A percentile compares a stretch with the other conserved stretches of the same genome.
Conservation (phyloP, 1,140 invertebrate genomes). For the Lycorma delicatula region DNA sequence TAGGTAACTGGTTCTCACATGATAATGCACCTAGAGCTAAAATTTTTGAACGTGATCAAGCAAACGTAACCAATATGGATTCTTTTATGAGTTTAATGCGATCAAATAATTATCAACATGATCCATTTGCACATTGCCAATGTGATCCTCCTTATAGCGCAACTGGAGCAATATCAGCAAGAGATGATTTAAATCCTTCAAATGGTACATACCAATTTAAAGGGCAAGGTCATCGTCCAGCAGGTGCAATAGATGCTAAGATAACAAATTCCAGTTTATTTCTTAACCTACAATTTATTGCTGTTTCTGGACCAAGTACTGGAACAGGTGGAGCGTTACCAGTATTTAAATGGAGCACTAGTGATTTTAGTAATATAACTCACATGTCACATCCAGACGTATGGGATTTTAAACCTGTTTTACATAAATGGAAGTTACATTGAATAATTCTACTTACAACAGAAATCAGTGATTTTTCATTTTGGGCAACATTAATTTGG, state of each 20-base stretch:
- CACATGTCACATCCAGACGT: slow-evolving; percentile 1
- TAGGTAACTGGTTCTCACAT: slow-evolving; percentile 64
- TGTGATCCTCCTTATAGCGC: slow-evolving; percentile 66
- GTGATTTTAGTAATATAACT: not conserved
- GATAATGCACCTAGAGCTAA: slow-evolving; percentile 49
- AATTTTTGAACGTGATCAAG: slow-evolving; percentile 42
- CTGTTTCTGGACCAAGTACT: not conserved
- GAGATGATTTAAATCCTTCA: not conserved
- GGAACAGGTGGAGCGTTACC: not conserved
- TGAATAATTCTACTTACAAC: too few species aligned
- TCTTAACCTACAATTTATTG: not conserved
- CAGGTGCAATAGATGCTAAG: not conserved
- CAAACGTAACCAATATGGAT: slow-evolving; percentile 42
- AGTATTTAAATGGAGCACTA: not conserved
- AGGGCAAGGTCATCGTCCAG: not conserved
- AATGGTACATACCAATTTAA: too few species aligned
- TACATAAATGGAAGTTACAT: not conserved
- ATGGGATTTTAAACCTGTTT: not conserved
- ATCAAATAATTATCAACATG: slow-evolving; percentile 64
- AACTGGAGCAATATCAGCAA: slow-evolving; percentile 60
- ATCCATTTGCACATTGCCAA: slow-evolving; percentile 54
- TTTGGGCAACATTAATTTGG: too few species aligned
- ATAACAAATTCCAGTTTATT: not conserved
- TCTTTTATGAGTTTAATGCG: slow-evolving; percentile 55
- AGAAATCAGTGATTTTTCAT: too few species aligned